Evolutionary conservation across 2,888 invertebrate species (phyloP), one percentile per base, ranked within the genome.

Genomic region (Oxyteleia sp.): DNA sequence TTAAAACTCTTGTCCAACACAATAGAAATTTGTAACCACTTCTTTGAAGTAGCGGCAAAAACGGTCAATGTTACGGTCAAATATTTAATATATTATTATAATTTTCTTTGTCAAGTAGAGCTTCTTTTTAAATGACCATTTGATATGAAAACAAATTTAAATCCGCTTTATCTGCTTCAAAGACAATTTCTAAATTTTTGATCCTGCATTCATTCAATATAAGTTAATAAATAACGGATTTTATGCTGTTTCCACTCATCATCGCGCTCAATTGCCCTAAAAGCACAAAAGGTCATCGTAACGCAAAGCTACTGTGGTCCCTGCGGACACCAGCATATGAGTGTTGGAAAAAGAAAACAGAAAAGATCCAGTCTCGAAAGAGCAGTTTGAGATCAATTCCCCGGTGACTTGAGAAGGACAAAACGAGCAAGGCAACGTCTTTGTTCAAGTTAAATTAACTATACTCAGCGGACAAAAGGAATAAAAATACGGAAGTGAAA

Each of bases 371-470:
- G 82, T 84, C 84, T 80, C 82, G 79, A 82, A 82, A 82, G 82
- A 82, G 79, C 84, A 80, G 84, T 84, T 84, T 82, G 82, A 84
- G 84, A 84, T 84, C 84, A 79, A 84, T 84, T 79, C 84, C 72
- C 84, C 43, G 49, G 84, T 57, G 84, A 75, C 71, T 76, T 11
- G 53, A 66, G 71, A n/a, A 55, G 68, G 68, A 82, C 82, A 82
- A 82, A 83, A 79, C 74, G 41, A 55, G 64, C 82, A 76, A 76
- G 80, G 79, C 76, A 82, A 76, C 76, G 82, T 76, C 75, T 85
- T 82, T 79, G 79, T 82, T 80, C 84, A 76, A 76, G 80, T 85
- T 82, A 85, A 82, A 82, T 72, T 71, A 82, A 85, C 84, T 66
- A 71, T 76, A 71, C 45, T 76, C 53, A 57, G 68, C 66, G 61